Percentiles rank a stretch among this genome's conserved stretches.
These are phyloP conservation scores for Alligator sinensis DNA, from an alignment of 2,113 vertebrate genomes.

Conservation along the genomic window DNA sequence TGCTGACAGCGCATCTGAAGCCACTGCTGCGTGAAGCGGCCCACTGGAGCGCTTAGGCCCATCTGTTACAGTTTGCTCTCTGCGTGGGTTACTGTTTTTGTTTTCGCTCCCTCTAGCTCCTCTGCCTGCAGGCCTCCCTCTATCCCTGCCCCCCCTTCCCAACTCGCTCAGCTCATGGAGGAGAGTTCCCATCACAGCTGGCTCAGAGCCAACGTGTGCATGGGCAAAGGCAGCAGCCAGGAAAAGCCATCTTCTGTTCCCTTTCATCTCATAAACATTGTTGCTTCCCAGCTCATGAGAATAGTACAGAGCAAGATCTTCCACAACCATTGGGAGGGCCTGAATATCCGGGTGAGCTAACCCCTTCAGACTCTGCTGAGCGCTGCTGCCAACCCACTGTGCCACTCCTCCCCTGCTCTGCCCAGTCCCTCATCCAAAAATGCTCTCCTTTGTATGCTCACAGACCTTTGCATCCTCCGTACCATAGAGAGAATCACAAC, in stretches of 20 bases:
- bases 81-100: slow-evolving; percentile 19
- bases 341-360: neutral
- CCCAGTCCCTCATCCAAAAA: neutral
- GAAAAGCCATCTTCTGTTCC: slow-evolving; percentile 77
- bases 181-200: slow-evolving; percentile 77
- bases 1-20: neutral
- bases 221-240: slow-evolving; percentile 70
- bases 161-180: slow-evolving; percentile 71
- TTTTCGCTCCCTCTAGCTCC: slow-evolving; percentile 18
- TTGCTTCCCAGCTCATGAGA: neutral
- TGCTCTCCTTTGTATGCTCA: neutral
- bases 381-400: fast-evolving
- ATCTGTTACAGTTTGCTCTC: slow-evolving; percentile 21
- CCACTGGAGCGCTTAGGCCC: neutral
- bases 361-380: fast-evolving
- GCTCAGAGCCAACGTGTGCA: slow-evolving; percentile 69
- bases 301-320: neutral
- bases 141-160: slow-evolving; percentile 53
- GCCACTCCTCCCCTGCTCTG: neutral
- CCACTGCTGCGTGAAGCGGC: neutral
- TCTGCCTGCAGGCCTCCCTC: slow-evolving; percentile 66
- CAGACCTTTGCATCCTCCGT: neutral
- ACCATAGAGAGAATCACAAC: neutral
- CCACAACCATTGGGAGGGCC: neutral
- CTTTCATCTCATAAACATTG: slow-evolving; percentile 23